These are phyloP conservation scores for Papilio gigon DNA, from an alignment of 2,888 invertebrate genomes.

Conservation along the genomic window DNA sequence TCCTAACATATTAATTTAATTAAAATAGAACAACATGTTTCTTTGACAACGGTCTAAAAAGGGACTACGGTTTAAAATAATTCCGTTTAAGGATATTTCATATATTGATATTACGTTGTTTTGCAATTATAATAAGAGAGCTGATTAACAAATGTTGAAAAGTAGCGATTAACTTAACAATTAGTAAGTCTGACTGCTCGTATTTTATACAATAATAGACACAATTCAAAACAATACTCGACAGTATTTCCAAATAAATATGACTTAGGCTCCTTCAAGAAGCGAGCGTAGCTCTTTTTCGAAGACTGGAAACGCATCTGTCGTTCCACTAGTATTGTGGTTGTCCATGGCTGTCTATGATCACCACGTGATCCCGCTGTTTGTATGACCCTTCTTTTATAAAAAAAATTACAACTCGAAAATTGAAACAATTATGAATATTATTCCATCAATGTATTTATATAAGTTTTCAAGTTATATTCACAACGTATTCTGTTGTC, in stretches of 20 bases:
- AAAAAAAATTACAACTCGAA: background rate
- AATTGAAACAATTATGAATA: background rate
- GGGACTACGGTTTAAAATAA: background rate
- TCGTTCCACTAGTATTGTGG: too few relatives aligned
- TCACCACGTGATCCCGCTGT: too few relatives aligned
- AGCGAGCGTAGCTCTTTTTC: too few relatives aligned
- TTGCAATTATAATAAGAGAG: background rate
- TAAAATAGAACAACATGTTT: constrained; percentile 1
- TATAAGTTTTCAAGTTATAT: background rate
- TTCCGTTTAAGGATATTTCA: background rate
- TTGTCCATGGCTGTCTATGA: too few relatives aligned
- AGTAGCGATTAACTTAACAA: too few relatives aligned
- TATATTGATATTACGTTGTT: background rate
- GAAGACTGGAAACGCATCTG: too few relatives aligned
- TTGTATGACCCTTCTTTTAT: too few relatives aligned
- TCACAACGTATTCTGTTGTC: background rate
- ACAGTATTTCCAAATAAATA: too few relatives aligned
- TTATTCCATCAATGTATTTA: background rate
- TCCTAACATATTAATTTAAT: constrained; percentile 4
- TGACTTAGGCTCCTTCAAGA: too few relatives aligned
- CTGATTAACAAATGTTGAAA: background rate
- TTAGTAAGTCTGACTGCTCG: too few relatives aligned
- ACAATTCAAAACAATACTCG: too few relatives aligned
- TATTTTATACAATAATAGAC: too few relatives aligned
- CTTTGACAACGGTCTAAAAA: constrained; percentile 10